phyloP scores from a whole-genome alignment of 2,797 vertebrate species.

The Myotis pilosus region DNA sequence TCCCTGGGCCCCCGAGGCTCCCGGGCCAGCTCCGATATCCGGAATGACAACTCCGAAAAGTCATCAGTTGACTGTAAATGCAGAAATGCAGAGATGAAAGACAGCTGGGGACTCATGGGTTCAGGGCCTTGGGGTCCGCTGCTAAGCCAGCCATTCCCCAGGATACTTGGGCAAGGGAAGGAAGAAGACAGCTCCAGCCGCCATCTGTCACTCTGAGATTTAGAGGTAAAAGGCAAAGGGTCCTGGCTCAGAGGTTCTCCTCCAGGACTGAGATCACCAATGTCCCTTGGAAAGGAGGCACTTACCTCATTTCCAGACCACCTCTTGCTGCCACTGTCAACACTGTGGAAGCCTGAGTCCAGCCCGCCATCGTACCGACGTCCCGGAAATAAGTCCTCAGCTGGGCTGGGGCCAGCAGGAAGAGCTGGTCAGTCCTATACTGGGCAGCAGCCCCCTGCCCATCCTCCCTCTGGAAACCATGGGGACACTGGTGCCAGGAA shows the following conservation, averaged over 20 bases:
- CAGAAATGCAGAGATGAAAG: neutral
- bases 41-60: slow-evolving; percentile 91
- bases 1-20: slow-evolving; percentile 88
- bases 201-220: neutral
- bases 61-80: slow-evolving; percentile 90
- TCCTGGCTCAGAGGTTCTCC: neutral
- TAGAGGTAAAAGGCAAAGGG: neutral
- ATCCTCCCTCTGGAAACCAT: neutral
- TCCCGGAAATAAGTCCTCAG: slow-evolving; percentile 89
- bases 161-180: neutral
- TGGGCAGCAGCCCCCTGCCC: neutral
- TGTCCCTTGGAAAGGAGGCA: neutral
- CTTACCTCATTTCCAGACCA: slow-evolving; percentile 94
- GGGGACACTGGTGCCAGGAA: neutral
- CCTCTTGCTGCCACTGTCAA: slow-evolving; percentile 93
- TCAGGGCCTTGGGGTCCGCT: neutral
- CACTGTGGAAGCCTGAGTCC: slow-evolving; percentile 94
- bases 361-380: slow-evolving; percentile 87
- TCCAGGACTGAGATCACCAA: neutral
- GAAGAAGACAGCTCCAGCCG: neutral
- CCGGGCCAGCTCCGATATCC: slow-evolving; percentile 87
- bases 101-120: no score
- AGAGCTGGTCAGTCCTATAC: neutral
- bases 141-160: neutral
- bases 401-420: slow-evolving; percentile 82